These are phyloP conservation scores for Pegoplata infirma DNA, from an alignment of 2,888 invertebrate species.

Conservation along the genomic window DNA sequence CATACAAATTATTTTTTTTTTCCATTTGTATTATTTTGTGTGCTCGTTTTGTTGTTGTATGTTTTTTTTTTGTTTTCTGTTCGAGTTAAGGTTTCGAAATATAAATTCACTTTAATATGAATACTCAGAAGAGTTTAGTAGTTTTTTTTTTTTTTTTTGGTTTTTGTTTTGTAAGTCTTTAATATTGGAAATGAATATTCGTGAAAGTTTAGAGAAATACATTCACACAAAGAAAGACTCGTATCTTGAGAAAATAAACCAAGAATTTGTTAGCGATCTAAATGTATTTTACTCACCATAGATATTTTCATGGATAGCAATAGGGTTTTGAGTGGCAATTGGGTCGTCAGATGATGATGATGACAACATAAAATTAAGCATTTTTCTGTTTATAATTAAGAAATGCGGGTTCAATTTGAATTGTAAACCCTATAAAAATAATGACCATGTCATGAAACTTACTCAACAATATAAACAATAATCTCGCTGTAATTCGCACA, in stretches of 20 bases:
- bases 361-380: too few relatives aligned
- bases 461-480: too few relatives aligned
- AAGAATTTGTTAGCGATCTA: neutral
- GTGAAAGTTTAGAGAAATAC: slow-evolving; percentile 53
- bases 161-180: too few relatives aligned
- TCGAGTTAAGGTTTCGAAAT: slow-evolving; percentile 63
- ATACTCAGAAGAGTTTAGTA: slow-evolving; percentile 58
- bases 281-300: neutral
- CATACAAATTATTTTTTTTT: slow-evolving; percentile 21
- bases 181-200: slow-evolving; percentile 59
- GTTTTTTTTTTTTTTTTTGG: too few relatives aligned
- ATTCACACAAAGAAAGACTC: slow-evolving; percentile 5
- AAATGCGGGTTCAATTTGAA: too few relatives aligned
- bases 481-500: too few relatives aligned
- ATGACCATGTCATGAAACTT: too few relatives aligned
- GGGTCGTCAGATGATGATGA: neutral
- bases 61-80: slow-evolving; percentile 49
- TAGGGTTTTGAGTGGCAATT: neutral
- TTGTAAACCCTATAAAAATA: too few relatives aligned
- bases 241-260: slow-evolving; percentile 35
- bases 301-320: neutral
- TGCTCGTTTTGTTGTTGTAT: slow-evolving; percentile 56
- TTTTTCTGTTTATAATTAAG: too few relatives aligned
- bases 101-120: slow-evolving; percentile 62
- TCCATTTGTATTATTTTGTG: slow-evolving; percentile 58